A percentile compares a stretch with the other conserved stretches of the same genome.
phyloP scores from a whole-genome alignment of 2,888 invertebrate genomes.

The Parnassius orleans region DNA sequence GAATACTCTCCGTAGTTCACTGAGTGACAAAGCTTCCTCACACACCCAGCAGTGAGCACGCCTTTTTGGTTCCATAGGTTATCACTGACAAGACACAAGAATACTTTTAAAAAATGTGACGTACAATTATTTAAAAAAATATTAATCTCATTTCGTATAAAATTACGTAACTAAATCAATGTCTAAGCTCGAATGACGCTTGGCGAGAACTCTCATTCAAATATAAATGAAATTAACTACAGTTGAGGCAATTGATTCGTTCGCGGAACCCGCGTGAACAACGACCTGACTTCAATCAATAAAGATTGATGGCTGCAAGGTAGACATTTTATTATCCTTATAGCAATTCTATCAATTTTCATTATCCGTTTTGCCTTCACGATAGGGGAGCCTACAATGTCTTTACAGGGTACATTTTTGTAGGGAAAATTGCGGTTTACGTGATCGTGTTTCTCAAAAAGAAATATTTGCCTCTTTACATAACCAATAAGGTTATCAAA shows the following conservation, averaged over 20 bases:
- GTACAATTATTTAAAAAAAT: too few relatives aligned
- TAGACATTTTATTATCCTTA: constrained; percentile 26
- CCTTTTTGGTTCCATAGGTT: too few relatives aligned
- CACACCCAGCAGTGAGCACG: too few relatives aligned
- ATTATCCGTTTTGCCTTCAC: constrained; percentile 22
- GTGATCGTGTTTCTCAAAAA: background rate
- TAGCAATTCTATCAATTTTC: constrained; percentile 26
- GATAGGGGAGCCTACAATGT: constrained; percentile 7
- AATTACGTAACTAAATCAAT: constrained; percentile 25
- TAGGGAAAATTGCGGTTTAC: background rate
- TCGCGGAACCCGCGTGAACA: constrained; percentile 15
- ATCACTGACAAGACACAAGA: too few relatives aligned
- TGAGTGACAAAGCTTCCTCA: too few relatives aligned
- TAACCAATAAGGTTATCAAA: background rate
- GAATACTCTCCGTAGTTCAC: too few relatives aligned
- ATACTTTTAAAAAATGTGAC: too few relatives aligned
- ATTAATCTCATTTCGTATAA: background rate
- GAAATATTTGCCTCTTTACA: constrained; percentile 1
- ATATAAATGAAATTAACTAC: constrained; percentile 31
- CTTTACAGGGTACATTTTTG: constrained; percentile 12
- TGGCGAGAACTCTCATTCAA: constrained; percentile 31
- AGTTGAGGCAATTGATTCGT: constrained; percentile 25
- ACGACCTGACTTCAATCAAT: constrained; percentile 23
- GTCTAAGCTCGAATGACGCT: constrained; percentile 18
- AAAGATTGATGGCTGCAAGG: constrained; percentile 24